Base-by-base conservation (phyloP, 2,797 vertebrate species). In the Megalops cyprinoides region DNA sequence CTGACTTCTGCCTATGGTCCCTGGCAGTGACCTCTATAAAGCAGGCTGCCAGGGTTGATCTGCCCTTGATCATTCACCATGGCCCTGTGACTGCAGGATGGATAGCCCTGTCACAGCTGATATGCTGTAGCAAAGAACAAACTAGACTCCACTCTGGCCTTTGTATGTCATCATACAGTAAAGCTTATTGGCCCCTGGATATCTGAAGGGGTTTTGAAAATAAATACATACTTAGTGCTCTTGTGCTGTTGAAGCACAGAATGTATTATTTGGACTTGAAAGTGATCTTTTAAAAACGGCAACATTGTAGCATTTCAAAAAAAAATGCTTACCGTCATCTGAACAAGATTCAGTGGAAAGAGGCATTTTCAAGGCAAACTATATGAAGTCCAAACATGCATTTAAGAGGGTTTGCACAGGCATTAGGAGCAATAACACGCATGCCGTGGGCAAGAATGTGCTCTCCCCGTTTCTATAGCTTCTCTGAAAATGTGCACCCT, bases 31-130 rank as follows among this genome's bases (percentile, higher is more conserved):
- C 77, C 83, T 25, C 73, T 42, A 20, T 23, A 73, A 46, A 28
- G 44, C 4, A 60, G n/a, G 31, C 74, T 75, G 69, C 55, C 76
- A 73, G 53, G 46, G 78, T 55, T 76, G 67, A 65, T 51, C 49
- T 82, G 67, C 76, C 73, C 79, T 74, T 73, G 75, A 56, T 71
- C 77, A 25, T 34, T 44, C 76, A 62, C 44, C 71, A 58, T 46
- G 39, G 28, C 53, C 28, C 76, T 77, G 62, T 77, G 79, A 75
- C 55, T 71, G 58, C 48, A 80, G 58, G 62, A 74, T 81, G 78
- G 76, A 82, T 67, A 60, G 77, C 56, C 65, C 79, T 69, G 73
- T 39, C 71, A 55, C 42, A 48, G 51, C n/a, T 71, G 42, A 73
- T 78, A 74, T n/a, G n/a, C n/a, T n/a, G n/a, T 76, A 76, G 62